These are phyloP conservation scores for Poecilia latipinna DNA, from an alignment of 2,113 vertebrate genomes.

Conservation along the genomic window DNA sequence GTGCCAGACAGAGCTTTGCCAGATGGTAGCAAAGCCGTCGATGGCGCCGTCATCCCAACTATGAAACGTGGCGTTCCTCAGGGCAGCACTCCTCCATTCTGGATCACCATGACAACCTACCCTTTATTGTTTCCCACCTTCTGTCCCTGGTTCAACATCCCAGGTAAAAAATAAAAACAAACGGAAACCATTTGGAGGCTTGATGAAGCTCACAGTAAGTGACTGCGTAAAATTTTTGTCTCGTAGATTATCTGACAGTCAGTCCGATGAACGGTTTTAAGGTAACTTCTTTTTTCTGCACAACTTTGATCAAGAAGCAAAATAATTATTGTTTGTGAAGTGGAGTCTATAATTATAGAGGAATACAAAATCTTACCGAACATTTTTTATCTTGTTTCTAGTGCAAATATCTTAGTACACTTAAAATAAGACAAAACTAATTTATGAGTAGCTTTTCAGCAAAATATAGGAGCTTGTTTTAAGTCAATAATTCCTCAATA, in stretches of 20 bases:
- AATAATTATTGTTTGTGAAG: not conserved
- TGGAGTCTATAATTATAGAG: not conserved
- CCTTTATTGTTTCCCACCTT: conserved; percentile 53
- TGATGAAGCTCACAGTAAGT: not conserved
- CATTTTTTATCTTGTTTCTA: no score
- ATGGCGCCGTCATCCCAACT: not conserved
- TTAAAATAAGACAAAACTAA: no score
- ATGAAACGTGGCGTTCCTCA: not conserved
- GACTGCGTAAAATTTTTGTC: not conserved
- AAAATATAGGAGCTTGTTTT: no score
- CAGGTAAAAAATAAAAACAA: conserved; percentile 33
- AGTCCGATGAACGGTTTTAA: not conserved
- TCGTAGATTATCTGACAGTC: not conserved
- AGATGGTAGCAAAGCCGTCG: fast-evolving
- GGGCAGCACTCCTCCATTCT: conserved; percentile 22
- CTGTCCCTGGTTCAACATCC: conserved; percentile 57
- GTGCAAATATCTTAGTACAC: no score
- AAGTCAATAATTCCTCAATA: no score
- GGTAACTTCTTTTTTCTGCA: not conserved
- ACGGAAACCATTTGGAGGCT: not conserved
- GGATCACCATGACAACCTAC: conserved; percentile 10
- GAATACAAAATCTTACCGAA: no score
- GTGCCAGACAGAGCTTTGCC: conserved; percentile 19
- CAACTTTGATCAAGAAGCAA: not conserved
- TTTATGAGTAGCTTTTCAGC: no score